Base-by-base conservation (phyloP, 2,113 vertebrate species). In the Pimephales promelas region DNA sequence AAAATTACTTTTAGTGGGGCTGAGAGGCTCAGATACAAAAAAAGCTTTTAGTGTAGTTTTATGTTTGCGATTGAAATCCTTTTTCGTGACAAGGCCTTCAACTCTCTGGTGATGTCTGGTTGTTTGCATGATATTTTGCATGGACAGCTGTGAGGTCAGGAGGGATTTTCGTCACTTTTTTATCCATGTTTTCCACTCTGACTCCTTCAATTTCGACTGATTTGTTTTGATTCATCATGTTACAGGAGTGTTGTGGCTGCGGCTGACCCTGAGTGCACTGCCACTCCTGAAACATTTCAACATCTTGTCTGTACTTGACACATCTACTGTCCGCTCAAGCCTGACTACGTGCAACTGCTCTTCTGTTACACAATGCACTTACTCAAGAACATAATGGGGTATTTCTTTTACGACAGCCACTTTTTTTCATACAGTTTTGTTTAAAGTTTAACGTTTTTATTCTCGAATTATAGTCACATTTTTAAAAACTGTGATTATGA, bases 141-240 rank as follows among this genome's bases (percentile, higher is more conserved):
- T 26, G 16, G 61, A 26, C 40, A 59, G 43, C 49, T 52, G 73
- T 13, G 9, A 47, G 84, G 79, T 82, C 79, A 75, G 79, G n/a
- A 45, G 59, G 10, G 71, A 81, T 62, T 81, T 28, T 76, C 0
- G 43, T n/a, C 43, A 45, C 59, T 72, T 20, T 81, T 66, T 85
- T 81, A 54, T 76, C 47, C 11, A 20, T 40, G 31, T 54, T 52
- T 71, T 75, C 11, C 73, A 24, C 40, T 72, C 68, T 72, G 10
- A 56, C 49, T 28, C 52, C 26, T 31, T 59, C 16, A 31, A 72
- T 76, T 77, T 70, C 5, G 43, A 47, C 75, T 78, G 62, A 72
- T 86, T 82, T 86, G 79, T 86, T 43, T 66, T 66, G 28, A 47
- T 77, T 86, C 54, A 82, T 31, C 62, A 22, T 74, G 47, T 82